Evolutionary conservation across 1,140 invertebrate genomes (phyloP).

Genomic region (Ceratina australensis): DNA sequence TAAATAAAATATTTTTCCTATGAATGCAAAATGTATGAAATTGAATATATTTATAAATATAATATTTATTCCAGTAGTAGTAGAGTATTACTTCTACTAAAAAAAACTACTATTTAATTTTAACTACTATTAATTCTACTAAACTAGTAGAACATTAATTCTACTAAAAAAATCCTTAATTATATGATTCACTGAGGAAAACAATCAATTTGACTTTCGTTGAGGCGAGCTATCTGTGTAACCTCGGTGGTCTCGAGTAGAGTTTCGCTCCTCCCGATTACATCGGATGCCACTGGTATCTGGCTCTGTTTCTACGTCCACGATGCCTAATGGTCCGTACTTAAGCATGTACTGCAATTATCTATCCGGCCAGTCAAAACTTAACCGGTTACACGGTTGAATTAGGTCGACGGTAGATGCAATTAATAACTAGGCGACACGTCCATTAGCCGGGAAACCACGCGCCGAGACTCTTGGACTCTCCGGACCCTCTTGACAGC

Average conservation of each 20-base stretch:
- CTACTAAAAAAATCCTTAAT: too few species aligned
- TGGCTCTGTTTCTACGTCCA: constrained; percentile 39
- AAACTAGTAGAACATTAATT: too few species aligned
- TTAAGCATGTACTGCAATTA: constrained; percentile 59
- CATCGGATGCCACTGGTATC: constrained; percentile 54
- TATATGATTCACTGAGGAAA: constrained; percentile 13
- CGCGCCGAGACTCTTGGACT: constrained; percentile 27
- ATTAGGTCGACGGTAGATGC: constrained; percentile 55
- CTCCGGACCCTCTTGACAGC: constrained; percentile 13
- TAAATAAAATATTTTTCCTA: too few species aligned
- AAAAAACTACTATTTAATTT: too few species aligned
- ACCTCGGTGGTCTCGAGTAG: constrained; percentile 51
- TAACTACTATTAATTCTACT: too few species aligned
- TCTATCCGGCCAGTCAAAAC: constrained; percentile 54
- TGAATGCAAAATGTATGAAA: too few species aligned
- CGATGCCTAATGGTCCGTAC: constrained; percentile 61
- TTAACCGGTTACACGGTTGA: constrained; percentile 57
- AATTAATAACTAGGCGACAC: constrained; percentile 64
- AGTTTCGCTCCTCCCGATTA: constrained; percentile 43
- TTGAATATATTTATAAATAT: too few species aligned
- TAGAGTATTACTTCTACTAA: too few species aligned
- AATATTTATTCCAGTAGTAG: too few species aligned
- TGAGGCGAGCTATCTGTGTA: constrained; percentile 43
- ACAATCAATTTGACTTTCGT: constrained; percentile 26
- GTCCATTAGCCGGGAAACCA: constrained; percentile 52